Conservation (phyloP, 2,113 vertebrate genomes). For the Oceanodroma tethys region DNA sequence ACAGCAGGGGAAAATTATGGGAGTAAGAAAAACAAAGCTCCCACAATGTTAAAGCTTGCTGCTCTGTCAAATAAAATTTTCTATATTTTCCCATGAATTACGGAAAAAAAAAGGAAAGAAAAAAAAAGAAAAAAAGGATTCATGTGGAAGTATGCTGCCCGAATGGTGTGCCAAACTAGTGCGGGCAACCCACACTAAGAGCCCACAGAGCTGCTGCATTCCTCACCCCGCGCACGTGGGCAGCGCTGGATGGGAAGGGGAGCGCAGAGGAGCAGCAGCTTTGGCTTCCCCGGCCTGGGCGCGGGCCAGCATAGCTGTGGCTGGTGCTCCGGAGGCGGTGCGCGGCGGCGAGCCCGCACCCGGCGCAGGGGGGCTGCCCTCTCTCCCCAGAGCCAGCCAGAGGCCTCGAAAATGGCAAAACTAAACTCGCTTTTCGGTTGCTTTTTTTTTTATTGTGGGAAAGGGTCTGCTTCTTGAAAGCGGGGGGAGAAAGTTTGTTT, state of each 20-base stretch:
- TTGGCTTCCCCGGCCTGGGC: neutral
- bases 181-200: neutral
- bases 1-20: neutral
- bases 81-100: neutral
- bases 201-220: neutral
- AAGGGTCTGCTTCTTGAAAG: neutral
- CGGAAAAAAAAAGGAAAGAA: neutral
- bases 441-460: neutral
- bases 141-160: neutral
- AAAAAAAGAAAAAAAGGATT: neutral
- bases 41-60: neutral
- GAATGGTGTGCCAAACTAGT: neutral
- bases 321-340: neutral
- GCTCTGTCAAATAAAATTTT: neutral
- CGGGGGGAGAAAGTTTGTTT: fast-evolving
- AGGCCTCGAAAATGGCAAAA: neutral
- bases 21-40: neutral
- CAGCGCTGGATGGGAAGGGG: neutral
- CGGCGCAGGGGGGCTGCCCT: neutral
- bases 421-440: fast-evolving
- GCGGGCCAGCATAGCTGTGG: neutral
- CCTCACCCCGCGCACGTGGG: neutral
- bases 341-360: neutral
- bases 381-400: neutral
- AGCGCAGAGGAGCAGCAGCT: neutral